phyloP scores from a whole-genome alignment of 1,140 invertebrate species.

The Drosophila serrata region DNA sequence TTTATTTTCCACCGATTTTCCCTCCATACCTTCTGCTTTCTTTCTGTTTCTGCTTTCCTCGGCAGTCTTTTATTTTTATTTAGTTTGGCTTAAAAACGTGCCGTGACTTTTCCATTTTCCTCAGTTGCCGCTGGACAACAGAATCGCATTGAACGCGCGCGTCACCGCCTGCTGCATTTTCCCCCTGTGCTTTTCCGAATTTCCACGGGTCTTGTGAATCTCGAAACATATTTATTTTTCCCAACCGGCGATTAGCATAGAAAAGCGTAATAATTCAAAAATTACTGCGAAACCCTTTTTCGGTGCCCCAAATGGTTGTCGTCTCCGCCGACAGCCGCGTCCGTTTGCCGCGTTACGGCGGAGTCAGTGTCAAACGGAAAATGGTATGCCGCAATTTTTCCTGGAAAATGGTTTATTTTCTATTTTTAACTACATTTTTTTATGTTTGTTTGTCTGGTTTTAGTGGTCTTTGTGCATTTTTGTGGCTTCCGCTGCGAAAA shows the following conservation, averaged over 20 bases:
- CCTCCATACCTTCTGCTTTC: not conserved
- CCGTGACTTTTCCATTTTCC: slow-evolving; percentile 64
- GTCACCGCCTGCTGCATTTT: not conserved
- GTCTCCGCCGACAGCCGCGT: slow-evolving; percentile 80
- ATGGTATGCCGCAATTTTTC: slow-evolving; percentile 58
- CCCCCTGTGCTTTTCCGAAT: not conserved
- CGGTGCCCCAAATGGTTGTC: slow-evolving; percentile 80
- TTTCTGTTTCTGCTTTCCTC: slow-evolving; percentile 10
- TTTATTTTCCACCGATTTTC: slow-evolving; percentile 25
- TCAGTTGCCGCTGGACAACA: slow-evolving; percentile 71
- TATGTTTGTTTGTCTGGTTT: slow-evolving; percentile 8
- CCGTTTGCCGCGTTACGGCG: slow-evolving; percentile 74
- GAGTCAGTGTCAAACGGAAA: slow-evolving; percentile 78
- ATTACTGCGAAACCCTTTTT: slow-evolving; percentile 63
- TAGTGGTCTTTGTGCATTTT: slow-evolving; percentile 19
- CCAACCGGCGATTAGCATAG: slow-evolving; percentile 22
- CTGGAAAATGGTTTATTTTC: slow-evolving; percentile 19
- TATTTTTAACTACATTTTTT: slow-evolving; percentile 13
- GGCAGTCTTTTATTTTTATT: slow-evolving; percentile 3
- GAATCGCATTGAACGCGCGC: slow-evolving; percentile 57
- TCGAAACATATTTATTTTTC: slow-evolving; percentile 6
- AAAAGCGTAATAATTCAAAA: slow-evolving; percentile 73
- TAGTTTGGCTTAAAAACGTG: slow-evolving; percentile 50
- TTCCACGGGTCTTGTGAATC: not conserved
- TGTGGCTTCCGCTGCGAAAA: slow-evolving; percentile 56